Conservation (phyloP, 1,140 invertebrate genomes). For the Arctopsyche grandis region DNA sequence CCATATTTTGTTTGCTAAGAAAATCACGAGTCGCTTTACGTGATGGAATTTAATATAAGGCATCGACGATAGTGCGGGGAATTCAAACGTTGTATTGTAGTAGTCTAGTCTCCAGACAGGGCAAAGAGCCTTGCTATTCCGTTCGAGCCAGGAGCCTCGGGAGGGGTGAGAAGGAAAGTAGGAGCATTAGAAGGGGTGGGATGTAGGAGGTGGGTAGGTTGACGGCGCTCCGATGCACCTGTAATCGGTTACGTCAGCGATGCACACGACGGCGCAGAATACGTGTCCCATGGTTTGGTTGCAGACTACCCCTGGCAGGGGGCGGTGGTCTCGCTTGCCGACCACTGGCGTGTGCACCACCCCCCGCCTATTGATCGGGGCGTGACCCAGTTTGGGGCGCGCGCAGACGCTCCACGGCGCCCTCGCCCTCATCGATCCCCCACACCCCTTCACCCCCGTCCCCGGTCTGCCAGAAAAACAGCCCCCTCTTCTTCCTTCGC, state of each 20-base stretch:
- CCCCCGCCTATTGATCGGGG: conserved; percentile 49
- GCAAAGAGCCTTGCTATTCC: too few species aligned
- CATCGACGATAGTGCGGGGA: too few species aligned
- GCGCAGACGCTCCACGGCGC: conserved; percentile 50
- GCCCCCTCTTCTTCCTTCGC: conserved; percentile 5
- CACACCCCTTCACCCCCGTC: neutral
- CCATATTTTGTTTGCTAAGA: too few species aligned
- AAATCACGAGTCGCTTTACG: too few species aligned
- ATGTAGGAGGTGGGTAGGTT: neutral
- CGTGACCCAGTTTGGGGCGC: conserved; percentile 51
- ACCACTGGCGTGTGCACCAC: neutral
- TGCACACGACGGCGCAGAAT: conserved; percentile 12
- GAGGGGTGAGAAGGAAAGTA: too few species aligned
- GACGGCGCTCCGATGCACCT: neutral
- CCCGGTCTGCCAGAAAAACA: conserved; percentile 18
- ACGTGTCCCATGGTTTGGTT: neutral
- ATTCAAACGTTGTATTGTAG: too few species aligned
- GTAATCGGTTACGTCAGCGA: conserved; percentile 18
- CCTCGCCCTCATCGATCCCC: conserved; percentile 26
- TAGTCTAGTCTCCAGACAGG: too few species aligned
- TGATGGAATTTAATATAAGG: too few species aligned
- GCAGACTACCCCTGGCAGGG: neutral
- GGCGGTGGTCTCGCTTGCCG: neutral
- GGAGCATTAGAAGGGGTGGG: neutral
- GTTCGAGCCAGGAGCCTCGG: too few species aligned